A percentile compares a stretch with the other conserved stretches of the same genome.
Conservation (phyloP, 2,113 vertebrate genomes). For the Tretioscincus oriximinensis region DNA sequence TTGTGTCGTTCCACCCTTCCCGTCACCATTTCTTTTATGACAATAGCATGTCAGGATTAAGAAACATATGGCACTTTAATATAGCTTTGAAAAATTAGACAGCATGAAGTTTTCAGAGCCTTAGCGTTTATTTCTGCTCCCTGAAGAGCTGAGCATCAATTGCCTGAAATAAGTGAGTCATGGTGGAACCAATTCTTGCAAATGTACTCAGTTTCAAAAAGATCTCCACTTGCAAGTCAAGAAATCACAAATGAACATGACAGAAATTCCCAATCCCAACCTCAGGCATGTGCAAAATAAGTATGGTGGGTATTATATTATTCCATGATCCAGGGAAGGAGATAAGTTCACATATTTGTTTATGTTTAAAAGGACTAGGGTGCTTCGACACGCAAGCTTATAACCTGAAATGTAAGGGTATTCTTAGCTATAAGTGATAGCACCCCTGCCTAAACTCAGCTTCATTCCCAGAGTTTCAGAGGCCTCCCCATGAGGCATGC, state of each 20-base stretch:
- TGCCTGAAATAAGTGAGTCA: constrained; percentile 51
- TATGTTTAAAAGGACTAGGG: neutral
- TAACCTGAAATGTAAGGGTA: no score
- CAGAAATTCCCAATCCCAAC: constrained; percentile 32
- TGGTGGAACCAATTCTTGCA: constrained; percentile 32
- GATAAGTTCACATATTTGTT: neutral
- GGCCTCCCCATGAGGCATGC: no score
- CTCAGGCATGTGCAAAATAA: neutral
- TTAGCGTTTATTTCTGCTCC: constrained; percentile 44
- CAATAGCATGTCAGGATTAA: constrained; percentile 50
- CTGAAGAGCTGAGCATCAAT: constrained; percentile 43
- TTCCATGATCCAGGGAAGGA: neutral
- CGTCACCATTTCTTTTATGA: constrained; percentile 41
- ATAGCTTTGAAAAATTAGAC: constrained; percentile 58
- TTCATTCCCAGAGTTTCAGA: no score
- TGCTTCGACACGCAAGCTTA: no score
- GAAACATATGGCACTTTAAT: constrained; percentile 40
- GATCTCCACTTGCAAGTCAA: constrained; percentile 27
- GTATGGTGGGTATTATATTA: neutral
- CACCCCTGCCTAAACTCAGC: no score
- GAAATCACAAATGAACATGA: constrained; percentile 2
- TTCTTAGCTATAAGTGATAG: no score
- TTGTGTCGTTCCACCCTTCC: constrained; percentile 40
- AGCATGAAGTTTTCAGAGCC: constrained; percentile 57
- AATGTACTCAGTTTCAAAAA: constrained; percentile 38